These are phyloP conservation scores for Plagiodera versicolora DNA, from an alignment of 2,888 invertebrate species.

Conservation along the genomic window DNA sequence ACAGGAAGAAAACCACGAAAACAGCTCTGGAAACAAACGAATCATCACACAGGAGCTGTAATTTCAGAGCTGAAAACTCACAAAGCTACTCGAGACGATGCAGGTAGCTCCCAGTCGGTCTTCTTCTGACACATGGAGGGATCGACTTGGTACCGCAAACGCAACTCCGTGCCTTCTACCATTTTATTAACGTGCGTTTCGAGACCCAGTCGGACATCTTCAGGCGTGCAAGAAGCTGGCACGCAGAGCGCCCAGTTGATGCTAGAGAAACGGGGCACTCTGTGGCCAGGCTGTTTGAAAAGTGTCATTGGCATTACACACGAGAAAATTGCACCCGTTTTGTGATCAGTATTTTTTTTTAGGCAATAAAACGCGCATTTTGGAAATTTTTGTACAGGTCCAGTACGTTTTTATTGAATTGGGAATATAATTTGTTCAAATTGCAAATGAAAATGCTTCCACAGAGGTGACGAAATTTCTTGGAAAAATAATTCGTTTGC, in stretches of 20 bases:
- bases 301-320: no score
- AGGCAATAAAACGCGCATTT: no score
- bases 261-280: constrained; percentile 67
- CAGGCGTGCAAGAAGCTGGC: constrained; percentile 62
- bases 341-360: no score
- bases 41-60: neutral
- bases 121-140: constrained; percentile 63
- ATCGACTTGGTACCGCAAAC: constrained; percentile 62
- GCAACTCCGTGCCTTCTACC: constrained; percentile 59
- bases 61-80: constrained; percentile 39
- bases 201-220: constrained; percentile 63
- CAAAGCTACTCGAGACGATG: constrained; percentile 43
- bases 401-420: no score
- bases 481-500: no score
- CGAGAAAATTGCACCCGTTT: no score
- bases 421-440: no score
- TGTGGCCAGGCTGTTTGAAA: constrained; percentile 64
- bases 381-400: no score
- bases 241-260: constrained; percentile 71
- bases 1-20: constrained; percentile 41
- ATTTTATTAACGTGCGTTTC: constrained; percentile 56
- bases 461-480: no score
- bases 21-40: constrained; percentile 41
- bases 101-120: constrained; percentile 29
- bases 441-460: no score